Percentiles rank a stretch among this genome's conserved stretches.
These are phyloP conservation scores for Phylloscopus trochilus DNA, from an alignment of 2,113 vertebrate species.

Conservation along the genomic window DNA sequence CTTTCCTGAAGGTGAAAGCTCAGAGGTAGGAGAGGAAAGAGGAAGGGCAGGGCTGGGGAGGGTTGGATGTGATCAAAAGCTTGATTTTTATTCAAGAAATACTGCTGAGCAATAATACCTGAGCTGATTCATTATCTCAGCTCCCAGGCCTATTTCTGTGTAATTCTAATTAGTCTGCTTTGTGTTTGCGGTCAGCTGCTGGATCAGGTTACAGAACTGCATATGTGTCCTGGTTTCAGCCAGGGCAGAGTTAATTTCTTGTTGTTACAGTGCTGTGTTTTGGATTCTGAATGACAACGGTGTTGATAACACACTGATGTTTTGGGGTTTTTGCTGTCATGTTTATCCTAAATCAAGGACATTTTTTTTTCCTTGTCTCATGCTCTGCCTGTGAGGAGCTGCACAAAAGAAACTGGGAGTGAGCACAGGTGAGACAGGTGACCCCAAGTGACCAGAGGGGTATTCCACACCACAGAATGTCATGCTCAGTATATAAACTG, in stretches of 20 bases:
- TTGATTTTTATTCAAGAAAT: not conserved
- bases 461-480: not conserved
- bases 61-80: not conserved
- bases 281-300: not conserved
- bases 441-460: accelerated
- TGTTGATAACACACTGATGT: not conserved
- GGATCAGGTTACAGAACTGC: not conserved
- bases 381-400: not conserved
- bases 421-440: not conserved
- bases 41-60: not conserved
- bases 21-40: not conserved
- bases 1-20: not conserved
- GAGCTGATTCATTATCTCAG: not conserved
- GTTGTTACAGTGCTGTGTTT: not conserved
- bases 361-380: accelerated
- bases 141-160: not conserved
- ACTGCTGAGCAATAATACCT: not conserved
- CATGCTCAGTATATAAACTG: not conserved
- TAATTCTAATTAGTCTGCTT: not conserved
- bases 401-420: not conserved
- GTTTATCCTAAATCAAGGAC: not conserved
- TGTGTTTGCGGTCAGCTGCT: not conserved
- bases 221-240: not conserved
- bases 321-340: not conserved
- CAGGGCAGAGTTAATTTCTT: not conserved